These are phyloP conservation scores for Scolopax mira DNA, from an alignment of 2,113 vertebrate species.

Conservation along the genomic window DNA sequence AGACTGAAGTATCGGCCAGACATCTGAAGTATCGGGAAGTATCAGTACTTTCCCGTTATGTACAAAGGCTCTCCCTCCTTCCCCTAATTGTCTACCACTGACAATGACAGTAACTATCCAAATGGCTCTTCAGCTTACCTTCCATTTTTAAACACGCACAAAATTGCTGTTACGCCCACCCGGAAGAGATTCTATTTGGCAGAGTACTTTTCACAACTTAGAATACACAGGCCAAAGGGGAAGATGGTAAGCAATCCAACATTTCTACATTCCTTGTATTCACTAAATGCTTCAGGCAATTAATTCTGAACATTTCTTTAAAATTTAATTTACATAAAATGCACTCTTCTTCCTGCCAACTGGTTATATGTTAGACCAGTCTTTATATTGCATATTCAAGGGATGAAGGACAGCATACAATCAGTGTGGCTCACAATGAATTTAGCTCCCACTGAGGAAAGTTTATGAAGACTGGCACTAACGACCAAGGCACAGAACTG, in stretches of 20 bases:
- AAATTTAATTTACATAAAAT: not conserved
- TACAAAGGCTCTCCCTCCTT: not conserved
- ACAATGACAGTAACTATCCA: not conserved
- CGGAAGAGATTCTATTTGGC: not conserved
- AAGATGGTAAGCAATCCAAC: not conserved
- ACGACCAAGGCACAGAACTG: not conserved
- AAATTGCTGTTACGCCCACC: not conserved
- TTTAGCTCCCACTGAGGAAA: not conserved
- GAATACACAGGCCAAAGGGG: not conserved
- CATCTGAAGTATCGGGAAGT: not conserved
- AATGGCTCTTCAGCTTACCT: not conserved
- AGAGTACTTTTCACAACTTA: not conserved
- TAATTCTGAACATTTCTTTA: not conserved
- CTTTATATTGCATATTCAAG: fast-evolving
- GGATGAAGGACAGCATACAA: not conserved
- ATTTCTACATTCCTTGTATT: not conserved
- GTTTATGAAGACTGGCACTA: not conserved
- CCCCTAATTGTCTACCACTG: not conserved
- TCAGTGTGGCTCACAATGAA: not conserved
- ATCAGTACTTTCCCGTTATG: not conserved
- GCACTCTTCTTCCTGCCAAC: not conserved
- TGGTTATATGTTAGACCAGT: not conserved
- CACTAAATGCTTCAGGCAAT: not conserved
- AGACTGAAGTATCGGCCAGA: not conserved
- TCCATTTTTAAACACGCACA: not conserved